Percentiles rank a stretch among this genome's conserved stretches.
These are phyloP conservation scores for Oegoconia quadripuncta DNA, from an alignment of 2,888 invertebrate species.

Conservation along the genomic window DNA sequence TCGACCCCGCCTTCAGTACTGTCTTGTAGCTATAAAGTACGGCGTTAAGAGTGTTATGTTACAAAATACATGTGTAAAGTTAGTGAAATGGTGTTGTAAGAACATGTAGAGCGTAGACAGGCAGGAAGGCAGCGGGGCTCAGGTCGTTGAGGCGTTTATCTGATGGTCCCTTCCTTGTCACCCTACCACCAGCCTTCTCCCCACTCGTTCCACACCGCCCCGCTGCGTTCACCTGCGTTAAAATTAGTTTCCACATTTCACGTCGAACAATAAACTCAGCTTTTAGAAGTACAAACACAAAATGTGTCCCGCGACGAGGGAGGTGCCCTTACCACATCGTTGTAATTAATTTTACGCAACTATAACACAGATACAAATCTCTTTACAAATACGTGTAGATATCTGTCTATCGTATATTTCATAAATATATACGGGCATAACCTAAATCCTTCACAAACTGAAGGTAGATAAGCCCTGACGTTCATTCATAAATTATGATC, in stretches of 20 bases:
- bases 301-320: neutral
- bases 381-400: no score
- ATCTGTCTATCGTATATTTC: no score
- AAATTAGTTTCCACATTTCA: constrained; percentile 24
- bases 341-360: no score
- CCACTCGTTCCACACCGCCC: neutral
- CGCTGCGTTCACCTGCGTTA: constrained; percentile 17
- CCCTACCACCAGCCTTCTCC: constrained; percentile 9
- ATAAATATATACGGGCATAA: no score
- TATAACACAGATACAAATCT: no score
- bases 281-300: constrained; percentile 1
- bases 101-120: constrained; percentile 16
- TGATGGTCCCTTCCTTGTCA: constrained; percentile 37
- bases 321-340: no score
- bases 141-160: constrained; percentile 33
- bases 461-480: neutral
- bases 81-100: neutral
- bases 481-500: constrained; percentile 7
- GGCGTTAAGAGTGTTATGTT: no score
- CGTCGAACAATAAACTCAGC: constrained; percentile 10
- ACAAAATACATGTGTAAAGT: no score
- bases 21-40: no score
- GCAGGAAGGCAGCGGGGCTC: constrained; percentile 17
- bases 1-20: no score
- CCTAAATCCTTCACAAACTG: neutral